Evolutionary conservation across 2,888 invertebrate genomes (phyloP), one percentile per base, ranked within the genome.

Genomic region (Himalopsyche kuldschensis): DNA sequence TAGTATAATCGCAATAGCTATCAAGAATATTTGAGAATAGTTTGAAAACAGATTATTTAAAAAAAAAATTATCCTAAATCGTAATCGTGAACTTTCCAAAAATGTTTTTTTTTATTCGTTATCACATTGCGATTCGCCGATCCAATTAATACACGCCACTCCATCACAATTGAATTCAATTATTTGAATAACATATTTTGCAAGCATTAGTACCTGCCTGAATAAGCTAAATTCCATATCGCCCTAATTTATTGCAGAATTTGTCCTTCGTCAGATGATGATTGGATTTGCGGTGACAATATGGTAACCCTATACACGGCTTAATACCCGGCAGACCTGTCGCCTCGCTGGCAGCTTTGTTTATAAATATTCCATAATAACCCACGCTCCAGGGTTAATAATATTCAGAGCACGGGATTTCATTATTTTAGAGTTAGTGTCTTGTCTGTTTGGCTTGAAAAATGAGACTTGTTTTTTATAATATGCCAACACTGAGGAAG

Each of bases 341-440:
- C 80, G 80, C 78, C 82, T 46, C 77, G 55, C 77, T 41, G 63
- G 11, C 80, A 41, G 31, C 35, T 81, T 48, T 80, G 55, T 76
- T 69, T 46, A 78, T 81, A 84, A 81, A 84, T 84, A 84, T 81
- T 78, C 81, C 84, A 78, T 84, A 84, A 75, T 81, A 81, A 80
- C 41, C 80, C 63, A 63, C 79, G 79, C 79, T 48, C 47, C 48
- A 76, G 79, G 79, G 79, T 78, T 82, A 78, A 82, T 82, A 78
- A 82, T 78, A 82, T 82, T 82, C 82, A 78, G 82, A 78, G 82
- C 78, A 78, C 78, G 82, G 78, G 47, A 30, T 78, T 78, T 69
- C 78, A 78, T 82, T 82, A 82, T 69, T 78, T 35, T 30, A 77
- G 69, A 78, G 69, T 82, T 75, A 48, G 47, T 81, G 81, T 81